phyloP scores from a whole-genome alignment of 2,888 invertebrate species.

The Euplagia quadripunctaria region DNA sequence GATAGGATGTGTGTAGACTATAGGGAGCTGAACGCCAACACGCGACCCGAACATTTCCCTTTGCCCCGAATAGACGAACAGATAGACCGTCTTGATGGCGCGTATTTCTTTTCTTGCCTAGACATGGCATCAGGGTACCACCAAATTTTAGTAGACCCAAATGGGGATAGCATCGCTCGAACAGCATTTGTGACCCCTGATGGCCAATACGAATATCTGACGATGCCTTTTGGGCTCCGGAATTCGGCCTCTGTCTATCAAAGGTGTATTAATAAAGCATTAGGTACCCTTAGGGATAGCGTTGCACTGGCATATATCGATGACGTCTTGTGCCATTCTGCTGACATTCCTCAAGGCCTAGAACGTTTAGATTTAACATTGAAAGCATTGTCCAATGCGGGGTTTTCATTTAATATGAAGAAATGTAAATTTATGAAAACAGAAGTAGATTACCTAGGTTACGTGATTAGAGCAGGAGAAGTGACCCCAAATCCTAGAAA shows the following conservation, averaged over 20 bases:
- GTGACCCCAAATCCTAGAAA: conserved; percentile 38
- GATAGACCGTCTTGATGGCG: background rate
- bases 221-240: background rate
- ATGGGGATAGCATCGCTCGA: background rate
- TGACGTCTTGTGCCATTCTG: background rate
- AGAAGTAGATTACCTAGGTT: too few relatives aligned
- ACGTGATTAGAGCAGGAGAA: conserved; percentile 19
- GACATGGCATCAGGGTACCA: conserved; percentile 1
- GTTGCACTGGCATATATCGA: conserved; percentile 5
- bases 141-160: background rate
- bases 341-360: conserved; percentile 4
- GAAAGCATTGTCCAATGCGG: too few relatives aligned
- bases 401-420: too few relatives aligned
- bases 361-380: background rate
- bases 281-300: background rate
- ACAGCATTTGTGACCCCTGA: conserved; percentile 8
- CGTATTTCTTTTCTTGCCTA: background rate
- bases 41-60: background rate
- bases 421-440: too few relatives aligned
- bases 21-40: too few relatives aligned
- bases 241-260: conserved; percentile 4
- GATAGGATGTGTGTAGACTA: conserved; percentile 4
- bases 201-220: conserved; percentile 3
- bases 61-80: background rate
- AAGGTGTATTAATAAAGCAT: background rate